These are phyloP conservation scores for Dendrocopos noguchii DNA, from an alignment of 2,113 vertebrate genomes.

Conservation along the genomic window DNA sequence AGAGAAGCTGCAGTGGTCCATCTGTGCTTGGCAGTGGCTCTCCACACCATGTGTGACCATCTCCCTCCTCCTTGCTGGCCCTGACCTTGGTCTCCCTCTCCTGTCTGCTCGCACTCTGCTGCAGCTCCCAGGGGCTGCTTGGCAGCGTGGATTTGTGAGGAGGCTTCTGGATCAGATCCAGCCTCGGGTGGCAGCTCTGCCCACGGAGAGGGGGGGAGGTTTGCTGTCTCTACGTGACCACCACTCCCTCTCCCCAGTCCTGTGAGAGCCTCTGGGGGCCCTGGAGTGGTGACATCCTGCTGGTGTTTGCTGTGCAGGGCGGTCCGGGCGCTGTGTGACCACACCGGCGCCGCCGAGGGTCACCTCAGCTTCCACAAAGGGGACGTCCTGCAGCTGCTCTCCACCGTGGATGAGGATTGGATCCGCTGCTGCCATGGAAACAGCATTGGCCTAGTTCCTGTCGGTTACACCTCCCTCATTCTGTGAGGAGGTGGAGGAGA, in stretches of 20 bases:
- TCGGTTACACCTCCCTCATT: slow-evolving; percentile 93
- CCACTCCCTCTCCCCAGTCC: fast-evolving
- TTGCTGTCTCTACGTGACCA: no score
- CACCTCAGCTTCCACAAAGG: slow-evolving; percentile 90
- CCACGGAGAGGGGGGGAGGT: fast-evolving
- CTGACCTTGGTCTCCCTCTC: fast-evolving
- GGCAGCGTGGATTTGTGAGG: neutral
- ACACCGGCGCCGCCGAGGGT: slow-evolving; percentile 71
- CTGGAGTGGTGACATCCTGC: fast-evolving
- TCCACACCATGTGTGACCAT: fast-evolving
- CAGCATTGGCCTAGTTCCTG: slow-evolving; percentile 86
- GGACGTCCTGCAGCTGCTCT: slow-evolving; percentile 86
- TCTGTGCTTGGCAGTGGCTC: neutral
- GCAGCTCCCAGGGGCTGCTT: fast-evolving
- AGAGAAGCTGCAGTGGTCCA: neutral
- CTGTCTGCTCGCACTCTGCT: neutral
- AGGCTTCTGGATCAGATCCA: neutral
- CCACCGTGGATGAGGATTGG: slow-evolving; percentile 92
- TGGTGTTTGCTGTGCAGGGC: slow-evolving; percentile 69
- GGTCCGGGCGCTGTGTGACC: slow-evolving; percentile 89
- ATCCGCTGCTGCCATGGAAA: slow-evolving; percentile 89
- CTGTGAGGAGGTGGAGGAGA: slow-evolving; percentile 67
- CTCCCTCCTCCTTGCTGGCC: neutral
- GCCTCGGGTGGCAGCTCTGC: neutral
- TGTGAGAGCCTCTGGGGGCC: neutral